phyloP scores from a whole-genome alignment of 2,113 vertebrate species.

The Dendropsophus ebraccatus region DNA sequence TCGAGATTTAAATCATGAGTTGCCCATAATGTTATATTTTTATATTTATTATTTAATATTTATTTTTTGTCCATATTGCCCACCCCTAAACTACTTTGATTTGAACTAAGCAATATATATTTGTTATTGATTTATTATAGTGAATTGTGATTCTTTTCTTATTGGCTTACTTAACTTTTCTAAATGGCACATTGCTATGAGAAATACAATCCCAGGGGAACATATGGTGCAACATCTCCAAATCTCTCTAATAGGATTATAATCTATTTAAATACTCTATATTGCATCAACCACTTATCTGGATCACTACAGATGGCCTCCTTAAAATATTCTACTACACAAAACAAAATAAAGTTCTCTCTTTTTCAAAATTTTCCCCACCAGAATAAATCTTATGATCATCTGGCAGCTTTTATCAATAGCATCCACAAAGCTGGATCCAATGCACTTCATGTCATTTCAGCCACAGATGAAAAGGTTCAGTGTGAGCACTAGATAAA shows the following conservation, averaged over 20 bases:
- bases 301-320: constrained; percentile 56
- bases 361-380: not conserved
- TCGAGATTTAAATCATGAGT: too few species aligned
- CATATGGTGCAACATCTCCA: constrained; percentile 46
- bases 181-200: constrained; percentile 30
- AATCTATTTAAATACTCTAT: constrained; percentile 36
- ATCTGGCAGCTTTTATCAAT: not conserved
- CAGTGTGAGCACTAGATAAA: not conserved
- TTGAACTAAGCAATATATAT: not conserved
- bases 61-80: too few species aligned
- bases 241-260: constrained; percentile 63
- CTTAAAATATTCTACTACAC: constrained; percentile 34
- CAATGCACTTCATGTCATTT: not conserved
- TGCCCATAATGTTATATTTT: too few species aligned
- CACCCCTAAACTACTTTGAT: too few species aligned
- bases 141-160: not conserved
- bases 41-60: too few species aligned
- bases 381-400: not conserved
- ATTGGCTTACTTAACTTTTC: constrained; percentile 31
- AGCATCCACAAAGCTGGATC: not conserved
- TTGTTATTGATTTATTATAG: not conserved
- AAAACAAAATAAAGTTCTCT: constrained; percentile 2
- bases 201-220: constrained; percentile 47
- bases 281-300: constrained; percentile 61
- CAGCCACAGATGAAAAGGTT: constrained; percentile 47